phyloP scores from a whole-genome alignment of 2,888 invertebrate species.

The Chironomus tentans region DNA sequence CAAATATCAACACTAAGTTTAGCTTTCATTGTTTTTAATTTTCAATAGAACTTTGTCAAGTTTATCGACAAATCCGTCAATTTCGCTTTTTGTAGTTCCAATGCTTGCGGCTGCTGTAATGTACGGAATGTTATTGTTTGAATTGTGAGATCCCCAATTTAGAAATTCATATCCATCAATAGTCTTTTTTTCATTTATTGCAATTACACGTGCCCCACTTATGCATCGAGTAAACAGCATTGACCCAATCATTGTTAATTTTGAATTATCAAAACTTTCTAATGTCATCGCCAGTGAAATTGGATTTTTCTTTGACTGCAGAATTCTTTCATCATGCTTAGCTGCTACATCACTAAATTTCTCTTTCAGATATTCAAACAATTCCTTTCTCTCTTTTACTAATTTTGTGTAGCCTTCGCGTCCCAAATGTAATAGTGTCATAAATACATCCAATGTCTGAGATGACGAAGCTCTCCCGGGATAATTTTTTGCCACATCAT shows the following conservation, averaged over 20 bases:
- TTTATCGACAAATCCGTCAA: slow-evolving; percentile 58
- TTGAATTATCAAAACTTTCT: slow-evolving; percentile 39
- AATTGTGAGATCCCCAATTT: slow-evolving; percentile 61
- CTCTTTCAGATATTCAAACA: slow-evolving; percentile 51
- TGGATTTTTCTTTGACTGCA: slow-evolving; percentile 54
- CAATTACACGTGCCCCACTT: slow-evolving; percentile 60
- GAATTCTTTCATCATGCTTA: slow-evolving; percentile 49
- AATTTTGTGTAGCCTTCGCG: slow-evolving; percentile 52
- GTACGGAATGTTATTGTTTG: slow-evolving; percentile 51
- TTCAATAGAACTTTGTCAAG: slow-evolving; percentile 51
- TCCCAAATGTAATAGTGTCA: slow-evolving; percentile 64
- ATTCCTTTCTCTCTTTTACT: slow-evolving; percentile 50
- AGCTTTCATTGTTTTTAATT: slow-evolving; percentile 29
- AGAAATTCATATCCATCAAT: slow-evolving; percentile 49
- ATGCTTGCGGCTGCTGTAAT: slow-evolving; percentile 65
- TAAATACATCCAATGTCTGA: slow-evolving; percentile 63
- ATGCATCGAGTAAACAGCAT: slow-evolving; percentile 64
- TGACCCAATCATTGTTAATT: slow-evolving; percentile 55
- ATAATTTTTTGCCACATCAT: slow-evolving; percentile 60
- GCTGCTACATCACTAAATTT: slow-evolving; percentile 48
- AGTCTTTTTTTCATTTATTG: slow-evolving; percentile 45
- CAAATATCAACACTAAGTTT: not conserved
- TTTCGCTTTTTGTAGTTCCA: slow-evolving; percentile 55
- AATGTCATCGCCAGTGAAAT: slow-evolving; percentile 56
- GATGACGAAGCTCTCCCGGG: slow-evolving; percentile 65